These are phyloP conservation scores for Apus apus DNA, from an alignment of 2,113 vertebrate species.

Conservation along the genomic window DNA sequence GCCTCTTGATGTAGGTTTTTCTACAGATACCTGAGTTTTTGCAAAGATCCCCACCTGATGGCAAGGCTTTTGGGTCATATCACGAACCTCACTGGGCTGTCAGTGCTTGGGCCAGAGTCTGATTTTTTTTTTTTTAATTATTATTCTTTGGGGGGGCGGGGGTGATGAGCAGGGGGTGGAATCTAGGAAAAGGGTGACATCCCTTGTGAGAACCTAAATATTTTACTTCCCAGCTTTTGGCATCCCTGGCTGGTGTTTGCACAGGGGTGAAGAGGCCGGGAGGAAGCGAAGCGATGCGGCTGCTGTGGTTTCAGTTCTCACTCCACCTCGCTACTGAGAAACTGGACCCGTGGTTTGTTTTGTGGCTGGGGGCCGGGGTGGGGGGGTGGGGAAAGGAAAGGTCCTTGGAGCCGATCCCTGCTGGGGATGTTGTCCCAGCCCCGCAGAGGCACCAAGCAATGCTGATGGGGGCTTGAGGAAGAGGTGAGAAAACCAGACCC, in stretches of 20 bases:
- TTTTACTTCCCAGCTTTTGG: background rate
- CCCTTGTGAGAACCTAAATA: background rate
- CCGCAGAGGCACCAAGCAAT: background rate
- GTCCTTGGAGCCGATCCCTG: background rate
- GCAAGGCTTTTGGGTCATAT: background rate
- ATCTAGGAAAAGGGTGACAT: background rate
- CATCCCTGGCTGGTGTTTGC: background rate
- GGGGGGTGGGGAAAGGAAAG: background rate
- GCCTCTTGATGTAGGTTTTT: background rate
- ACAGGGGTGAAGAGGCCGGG: background rate
- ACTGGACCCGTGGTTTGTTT: background rate
- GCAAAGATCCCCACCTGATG: background rate
- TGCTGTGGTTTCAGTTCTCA: slow-evolving; percentile 59
- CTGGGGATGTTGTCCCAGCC: background rate
- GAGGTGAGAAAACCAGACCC: background rate
- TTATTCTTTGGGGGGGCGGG: background rate
- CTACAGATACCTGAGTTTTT: background rate
- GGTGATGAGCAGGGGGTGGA: background rate
- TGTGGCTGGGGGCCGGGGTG: background rate
- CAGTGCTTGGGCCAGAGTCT: background rate
- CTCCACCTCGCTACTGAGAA: slow-evolving; percentile 53
- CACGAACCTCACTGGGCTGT: rapidly evolving
- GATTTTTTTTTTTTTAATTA: background rate
- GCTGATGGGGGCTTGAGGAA: background rate
- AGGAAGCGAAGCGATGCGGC: slow-evolving; percentile 29